Evolutionary conservation across 2,113 vertebrate genomes (phyloP).

Genomic region (Oncorhynchus kisutch): DNA sequence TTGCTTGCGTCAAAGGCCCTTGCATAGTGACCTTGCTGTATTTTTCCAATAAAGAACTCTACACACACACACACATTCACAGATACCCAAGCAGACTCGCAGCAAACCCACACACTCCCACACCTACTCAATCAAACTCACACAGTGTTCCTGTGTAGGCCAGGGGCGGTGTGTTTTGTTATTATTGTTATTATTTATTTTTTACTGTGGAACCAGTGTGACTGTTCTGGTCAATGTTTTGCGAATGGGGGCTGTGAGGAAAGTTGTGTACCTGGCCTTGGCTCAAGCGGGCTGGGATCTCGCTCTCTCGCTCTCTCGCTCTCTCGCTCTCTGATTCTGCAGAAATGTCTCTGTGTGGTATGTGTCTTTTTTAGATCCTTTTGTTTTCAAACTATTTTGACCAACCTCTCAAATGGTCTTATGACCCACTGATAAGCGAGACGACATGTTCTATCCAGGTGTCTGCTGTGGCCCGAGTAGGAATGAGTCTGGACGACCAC

Average conservation of each 20-base stretch:
- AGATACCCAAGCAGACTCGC: neutral
- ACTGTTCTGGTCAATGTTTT: constrained; percentile 68
- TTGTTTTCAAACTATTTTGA: too few relatives aligned
- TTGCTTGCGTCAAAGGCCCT: constrained; percentile 56
- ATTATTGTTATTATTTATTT: fast-evolving
- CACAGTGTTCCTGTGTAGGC: constrained; percentile 4
- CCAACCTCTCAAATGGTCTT: too few relatives aligned
- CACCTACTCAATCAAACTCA: constrained; percentile 2
- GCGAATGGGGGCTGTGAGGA: constrained; percentile 60
- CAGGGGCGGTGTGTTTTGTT: constrained; percentile 46
- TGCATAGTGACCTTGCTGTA: constrained; percentile 59
- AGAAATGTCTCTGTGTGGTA: constrained; percentile 35
- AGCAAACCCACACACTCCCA: constrained; percentile 24
- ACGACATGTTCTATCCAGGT: too few relatives aligned
- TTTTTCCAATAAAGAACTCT: constrained; percentile 49
- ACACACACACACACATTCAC: constrained; percentile 1
- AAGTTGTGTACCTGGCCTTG: constrained; percentile 49
- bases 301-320: too few relatives aligned
- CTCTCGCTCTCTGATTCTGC: constrained; percentile 1
- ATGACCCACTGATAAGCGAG: too few relatives aligned
- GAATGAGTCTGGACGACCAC: too few relatives aligned
- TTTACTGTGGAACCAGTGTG: constrained; percentile 12
- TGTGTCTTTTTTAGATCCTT: too few relatives aligned
- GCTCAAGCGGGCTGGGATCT: constrained; percentile 15
- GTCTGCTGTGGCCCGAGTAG: too few relatives aligned